Conservation (phyloP, 2,113 vertebrate genomes). For the Antechinus flavipes region DNA sequence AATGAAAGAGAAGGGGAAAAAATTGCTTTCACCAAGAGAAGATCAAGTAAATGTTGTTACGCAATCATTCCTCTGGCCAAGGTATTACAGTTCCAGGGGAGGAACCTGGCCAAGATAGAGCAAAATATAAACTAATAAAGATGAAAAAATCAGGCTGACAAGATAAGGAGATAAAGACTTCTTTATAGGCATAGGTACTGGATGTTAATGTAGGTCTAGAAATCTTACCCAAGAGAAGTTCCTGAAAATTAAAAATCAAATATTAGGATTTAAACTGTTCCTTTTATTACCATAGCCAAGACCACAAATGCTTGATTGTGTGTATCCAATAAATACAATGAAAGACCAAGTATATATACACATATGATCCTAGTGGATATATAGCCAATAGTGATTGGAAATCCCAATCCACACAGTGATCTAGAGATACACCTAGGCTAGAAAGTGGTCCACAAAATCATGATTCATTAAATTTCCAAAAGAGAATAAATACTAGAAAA, state of each 20-base stretch:
- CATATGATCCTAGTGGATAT: neutral
- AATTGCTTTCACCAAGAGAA: neutral
- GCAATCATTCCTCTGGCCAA: neutral
- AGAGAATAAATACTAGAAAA: neutral
- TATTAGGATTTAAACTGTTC: neutral
- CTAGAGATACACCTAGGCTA: neutral
- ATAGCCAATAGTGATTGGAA: neutral
- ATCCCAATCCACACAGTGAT: neutral
- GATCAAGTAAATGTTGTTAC: neutral
- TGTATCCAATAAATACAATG: neutral
- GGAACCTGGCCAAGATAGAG: neutral
- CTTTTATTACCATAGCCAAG: neutral
- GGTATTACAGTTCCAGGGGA: neutral
- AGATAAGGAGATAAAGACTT: too few species aligned
- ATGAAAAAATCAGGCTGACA: neutral
- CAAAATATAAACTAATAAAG: neutral
- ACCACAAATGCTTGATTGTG: neutral
- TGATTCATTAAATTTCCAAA: neutral
- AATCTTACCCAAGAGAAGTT: neutral
- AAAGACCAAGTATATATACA: neutral
- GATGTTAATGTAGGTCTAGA: neutral
- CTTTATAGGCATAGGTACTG: too few species aligned
- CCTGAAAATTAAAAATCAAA: neutral
- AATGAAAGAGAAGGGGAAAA: neutral
- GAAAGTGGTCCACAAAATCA: neutral